phyloP scores from a whole-genome alignment of 2,797 vertebrate species.

The Rhincodon typus region DNA sequence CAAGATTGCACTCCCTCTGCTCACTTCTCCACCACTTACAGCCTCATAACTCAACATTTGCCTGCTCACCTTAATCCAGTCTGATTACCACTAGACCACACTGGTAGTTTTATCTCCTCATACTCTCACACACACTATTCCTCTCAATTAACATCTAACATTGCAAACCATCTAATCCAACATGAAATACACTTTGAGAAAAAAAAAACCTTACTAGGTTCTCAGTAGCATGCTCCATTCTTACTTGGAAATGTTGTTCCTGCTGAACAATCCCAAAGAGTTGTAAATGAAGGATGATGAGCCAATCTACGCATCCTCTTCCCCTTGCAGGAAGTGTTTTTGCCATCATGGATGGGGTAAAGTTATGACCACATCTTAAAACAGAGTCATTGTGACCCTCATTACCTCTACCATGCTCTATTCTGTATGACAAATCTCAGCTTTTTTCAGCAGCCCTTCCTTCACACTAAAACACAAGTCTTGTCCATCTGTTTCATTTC shows the following conservation, averaged over 20 bases:
- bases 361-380: neutral
- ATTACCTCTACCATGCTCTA: neutral
- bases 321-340: neutral
- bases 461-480: neutral
- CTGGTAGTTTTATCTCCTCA: neutral
- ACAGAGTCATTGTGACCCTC: neutral
- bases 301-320: neutral
- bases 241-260: neutral
- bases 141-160: neutral
- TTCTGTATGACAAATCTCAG: neutral
- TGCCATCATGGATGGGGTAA: neutral
- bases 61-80: neutral
- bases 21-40: neutral
- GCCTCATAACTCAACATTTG: neutral
- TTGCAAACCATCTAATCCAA: neutral
- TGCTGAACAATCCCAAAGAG: neutral
- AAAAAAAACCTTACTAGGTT: neutral
- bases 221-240: neutral
- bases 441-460: neutral
- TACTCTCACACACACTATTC: neutral
- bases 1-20: too few species aligned
- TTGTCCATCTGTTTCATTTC: neutral
- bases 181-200: neutral
- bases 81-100: neutral
- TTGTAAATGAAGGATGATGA: neutral